Evolutionary conservation across 1,140 invertebrate species (phyloP).

Genomic region (Cyclina sinensis): DNA sequence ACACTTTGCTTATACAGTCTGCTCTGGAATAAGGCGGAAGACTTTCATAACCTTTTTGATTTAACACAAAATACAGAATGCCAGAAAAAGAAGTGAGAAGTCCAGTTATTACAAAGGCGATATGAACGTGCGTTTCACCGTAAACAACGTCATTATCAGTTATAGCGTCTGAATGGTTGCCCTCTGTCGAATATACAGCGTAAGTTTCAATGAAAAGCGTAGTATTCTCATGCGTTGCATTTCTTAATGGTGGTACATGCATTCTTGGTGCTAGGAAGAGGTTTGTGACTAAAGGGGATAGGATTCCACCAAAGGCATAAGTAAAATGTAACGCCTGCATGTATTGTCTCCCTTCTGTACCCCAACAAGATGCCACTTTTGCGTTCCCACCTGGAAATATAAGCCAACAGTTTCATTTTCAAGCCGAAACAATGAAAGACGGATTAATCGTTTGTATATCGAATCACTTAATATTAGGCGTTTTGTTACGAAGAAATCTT

Average conservation of each 20-base stretch:
- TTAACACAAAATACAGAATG: conserved; percentile 15
- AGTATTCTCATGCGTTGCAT: background rate
- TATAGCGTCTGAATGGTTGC: background rate
- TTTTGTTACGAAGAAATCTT: too few relatives aligned
- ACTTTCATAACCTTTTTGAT: conserved; percentile 6
- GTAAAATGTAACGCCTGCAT: conserved; percentile 64
- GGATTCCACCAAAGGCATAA: conserved; percentile 68
- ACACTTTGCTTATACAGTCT: background rate
- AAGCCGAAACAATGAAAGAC: too few relatives aligned
- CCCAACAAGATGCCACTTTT: conserved; percentile 61
- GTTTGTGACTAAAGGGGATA: conserved; percentile 65
- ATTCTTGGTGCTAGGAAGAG: conserved; percentile 59
- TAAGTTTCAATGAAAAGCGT: background rate
- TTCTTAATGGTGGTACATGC: background rate
- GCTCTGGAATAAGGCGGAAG: background rate
- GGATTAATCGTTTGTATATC: too few relatives aligned
- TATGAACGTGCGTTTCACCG: conserved; percentile 16
- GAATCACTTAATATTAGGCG: too few relatives aligned
- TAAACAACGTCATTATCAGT: background rate
- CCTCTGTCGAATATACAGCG: background rate
- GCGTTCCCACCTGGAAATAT: conserved; percentile 65
- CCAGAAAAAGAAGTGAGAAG: conserved; percentile 42
- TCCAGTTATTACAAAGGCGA: conserved; percentile 56
- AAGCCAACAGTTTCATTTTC: background rate
- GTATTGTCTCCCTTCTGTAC: conserved; percentile 14